Evolutionary conservation across 2,113 vertebrate genomes (phyloP), one percentile per base, ranked within the genome.

Genomic region (Nycticryphes semicollaris): DNA sequence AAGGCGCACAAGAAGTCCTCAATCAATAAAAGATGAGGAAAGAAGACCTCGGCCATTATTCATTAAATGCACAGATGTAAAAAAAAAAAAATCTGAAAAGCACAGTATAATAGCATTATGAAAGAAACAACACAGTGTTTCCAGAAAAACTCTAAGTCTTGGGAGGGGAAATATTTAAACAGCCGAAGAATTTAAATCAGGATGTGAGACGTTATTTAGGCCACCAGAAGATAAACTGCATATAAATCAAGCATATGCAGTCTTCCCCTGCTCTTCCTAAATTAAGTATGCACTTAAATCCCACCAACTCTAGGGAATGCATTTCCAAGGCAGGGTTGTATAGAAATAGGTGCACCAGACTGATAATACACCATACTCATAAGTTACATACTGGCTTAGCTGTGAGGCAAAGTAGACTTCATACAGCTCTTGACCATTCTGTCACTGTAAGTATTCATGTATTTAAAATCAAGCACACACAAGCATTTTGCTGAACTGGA

Each of bases 371-470:
- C 60, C 66, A 69, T 67, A 76, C 77, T 95, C 96, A 31, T 95
- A 96, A 92, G 89, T 95, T 94, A 79, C 91, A 95, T 24, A 87
- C 39, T 87, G 94, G 96, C 93, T 97, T 91, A 96, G 91, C 90
- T 94, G 48, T 56, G 89, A 93, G 62, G 96, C 81, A 94, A 93
- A 96, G 96, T 50, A 89, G 95, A 94, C 95, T 97, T 97, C 93
- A 81, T 93, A n/a, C 81, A 94, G 94, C 89, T 96, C 87, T 85
- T 96, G 91, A 81, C 91, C 93, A 87, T 93, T 96, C 89, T 91
- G 91, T 57, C 74, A 89, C 96, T 90, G 48, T 97, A 96, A 96
- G 95, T 89, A 94, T 93, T 92, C 90, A 72, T 95, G 96, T 95
- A 94, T 95, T 95, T 95, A 95, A 96, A 96, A 97, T 96, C 83